Percentiles rank a stretch among this genome's conserved stretches.
These are phyloP conservation scores for Axinella damicornis DNA, from an alignment of 37 sponge, comb jelly and placozoan genomes.

Conservation along the genomic window DNA sequence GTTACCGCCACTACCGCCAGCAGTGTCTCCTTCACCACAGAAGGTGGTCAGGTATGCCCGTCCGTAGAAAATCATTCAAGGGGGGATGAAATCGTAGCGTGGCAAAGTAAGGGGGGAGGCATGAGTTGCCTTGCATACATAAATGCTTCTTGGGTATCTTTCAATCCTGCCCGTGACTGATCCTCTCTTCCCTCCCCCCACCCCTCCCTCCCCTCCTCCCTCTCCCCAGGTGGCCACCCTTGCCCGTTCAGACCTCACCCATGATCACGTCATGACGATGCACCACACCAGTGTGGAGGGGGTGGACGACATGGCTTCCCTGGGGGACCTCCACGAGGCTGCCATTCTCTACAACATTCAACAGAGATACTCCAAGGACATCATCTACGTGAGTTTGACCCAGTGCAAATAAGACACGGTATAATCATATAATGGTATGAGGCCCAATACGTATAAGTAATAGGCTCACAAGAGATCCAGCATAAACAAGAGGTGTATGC, in stretches of 20 bases:
- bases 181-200: conserved; percentile 2
- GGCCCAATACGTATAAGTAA: no score
- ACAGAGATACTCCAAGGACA: conserved; percentile 78
- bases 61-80: not conserved
- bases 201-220: not conserved
- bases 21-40: conserved; percentile 65
- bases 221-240: conserved; percentile 13
- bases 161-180: not conserved
- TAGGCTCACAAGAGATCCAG: no score
- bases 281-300: conserved; percentile 83
- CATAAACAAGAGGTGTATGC: no score
- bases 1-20: conserved; percentile 38
- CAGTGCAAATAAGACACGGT: no score
- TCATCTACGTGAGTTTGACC: conserved; percentile 85
- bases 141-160: not conserved
- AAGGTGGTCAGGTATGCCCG: conserved; percentile 72
- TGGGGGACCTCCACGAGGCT: conserved; percentile 96
- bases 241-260: conserved; percentile 58
- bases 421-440: no score
- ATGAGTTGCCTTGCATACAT: not conserved
- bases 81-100: no score
- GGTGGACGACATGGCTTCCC: conserved; percentile 93
- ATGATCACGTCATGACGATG: conserved; percentile 78
- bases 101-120: no score
- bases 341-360: conserved; percentile 95